A percentile compares a stretch with the other conserved stretches of the same genome.
Conservation (phyloP, 2,797 vertebrate genomes). For the Trichosurus vulpecula region DNA sequence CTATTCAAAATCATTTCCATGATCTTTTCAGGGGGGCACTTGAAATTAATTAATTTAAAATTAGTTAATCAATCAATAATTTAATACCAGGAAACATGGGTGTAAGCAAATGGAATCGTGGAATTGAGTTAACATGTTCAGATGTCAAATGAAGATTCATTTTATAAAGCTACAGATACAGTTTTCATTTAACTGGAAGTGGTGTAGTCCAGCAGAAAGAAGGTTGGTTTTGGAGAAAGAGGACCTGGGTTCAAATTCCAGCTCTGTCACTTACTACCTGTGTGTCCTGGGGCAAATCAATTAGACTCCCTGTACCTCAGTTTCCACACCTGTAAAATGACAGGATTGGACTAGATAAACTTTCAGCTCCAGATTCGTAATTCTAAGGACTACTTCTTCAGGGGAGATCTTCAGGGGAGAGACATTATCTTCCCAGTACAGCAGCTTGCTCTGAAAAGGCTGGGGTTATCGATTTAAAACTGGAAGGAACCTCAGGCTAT, state of each 20-base stretch:
- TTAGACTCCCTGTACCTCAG: background rate
- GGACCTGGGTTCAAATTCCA: background rate
- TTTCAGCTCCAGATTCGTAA: background rate
- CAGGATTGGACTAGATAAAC: background rate
- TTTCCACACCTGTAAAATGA: background rate
- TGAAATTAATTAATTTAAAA: background rate
- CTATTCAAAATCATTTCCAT: background rate
- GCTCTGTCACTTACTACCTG: no score
- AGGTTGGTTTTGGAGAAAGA: background rate
- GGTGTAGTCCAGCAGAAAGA: background rate
- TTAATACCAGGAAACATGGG: background rate
- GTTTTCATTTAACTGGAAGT: background rate
- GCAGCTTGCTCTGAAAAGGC: background rate
- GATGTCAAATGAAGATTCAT: background rate
- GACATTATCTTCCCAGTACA: background rate
- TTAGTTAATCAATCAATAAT: background rate
- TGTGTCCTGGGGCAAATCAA: background rate
- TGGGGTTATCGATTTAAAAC: background rate
- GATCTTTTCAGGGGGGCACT: constrained; percentile 3
- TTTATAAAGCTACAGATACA: background rate
- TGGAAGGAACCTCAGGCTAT: background rate
- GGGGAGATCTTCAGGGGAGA: background rate
- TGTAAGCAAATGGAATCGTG: background rate
- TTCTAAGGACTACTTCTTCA: background rate
- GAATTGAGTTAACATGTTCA: background rate